phyloP scores from a whole-genome alignment of 2,113 vertebrate genomes.

The Halcyon malimbica region DNA sequence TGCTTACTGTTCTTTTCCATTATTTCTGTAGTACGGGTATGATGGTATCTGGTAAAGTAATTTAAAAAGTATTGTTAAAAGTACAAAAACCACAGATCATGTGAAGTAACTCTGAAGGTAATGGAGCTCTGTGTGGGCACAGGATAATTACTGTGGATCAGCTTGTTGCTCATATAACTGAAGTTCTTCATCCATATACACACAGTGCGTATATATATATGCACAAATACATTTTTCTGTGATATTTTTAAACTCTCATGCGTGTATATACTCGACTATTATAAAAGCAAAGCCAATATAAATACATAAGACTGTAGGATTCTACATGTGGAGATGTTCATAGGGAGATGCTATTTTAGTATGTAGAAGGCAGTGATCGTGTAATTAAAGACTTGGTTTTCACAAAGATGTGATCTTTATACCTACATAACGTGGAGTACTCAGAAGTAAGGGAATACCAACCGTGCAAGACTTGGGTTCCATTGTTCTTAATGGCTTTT shows the following conservation, averaged over 20 bases:
- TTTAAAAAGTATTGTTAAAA: conserved; percentile 23
- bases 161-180: neutral
- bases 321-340: neutral
- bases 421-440: neutral
- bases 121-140: neutral
- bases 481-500: neutral
- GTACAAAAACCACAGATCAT: neutral
- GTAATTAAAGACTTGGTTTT: neutral
- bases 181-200: neutral
- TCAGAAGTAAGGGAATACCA: neutral
- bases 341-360: neutral
- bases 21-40: neutral
- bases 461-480: neutral
- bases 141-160: neutral
- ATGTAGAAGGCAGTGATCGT: neutral
- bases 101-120: neutral
- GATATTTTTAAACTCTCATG: neutral
- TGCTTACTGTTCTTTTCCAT: conserved; percentile 53
- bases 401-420: neutral
- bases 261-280: neutral
- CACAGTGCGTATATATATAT: neutral
- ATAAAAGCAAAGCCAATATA: neutral
- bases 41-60: conserved; percentile 44
- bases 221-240: neutral
- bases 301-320: neutral